Evolutionary conservation across 2,888 invertebrate genomes (phyloP).

Genomic region (Smittia sp.): DNA sequence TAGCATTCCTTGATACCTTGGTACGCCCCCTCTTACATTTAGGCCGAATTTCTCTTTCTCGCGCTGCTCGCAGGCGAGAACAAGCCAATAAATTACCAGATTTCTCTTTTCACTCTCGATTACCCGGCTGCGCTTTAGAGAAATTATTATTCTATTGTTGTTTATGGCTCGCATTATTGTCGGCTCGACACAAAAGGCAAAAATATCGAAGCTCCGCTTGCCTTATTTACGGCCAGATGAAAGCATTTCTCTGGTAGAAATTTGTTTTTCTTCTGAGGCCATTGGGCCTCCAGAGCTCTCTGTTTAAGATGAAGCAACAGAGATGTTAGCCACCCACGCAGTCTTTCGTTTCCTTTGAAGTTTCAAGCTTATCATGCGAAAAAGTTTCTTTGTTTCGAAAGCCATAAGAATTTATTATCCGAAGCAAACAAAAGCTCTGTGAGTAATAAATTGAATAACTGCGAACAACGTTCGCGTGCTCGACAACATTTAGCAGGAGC

Average conservation of each 20-base stretch:
- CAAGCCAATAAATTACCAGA: slow-evolving; percentile 13
- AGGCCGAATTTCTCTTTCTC: neutral
- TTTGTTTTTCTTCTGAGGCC: neutral
- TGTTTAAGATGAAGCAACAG: neutral
- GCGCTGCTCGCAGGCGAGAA: neutral
- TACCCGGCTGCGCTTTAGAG: slow-evolving; percentile 7
- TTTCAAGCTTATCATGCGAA: no score
- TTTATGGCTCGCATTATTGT: neutral
- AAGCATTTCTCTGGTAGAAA: neutral
- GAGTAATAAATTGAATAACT: no score
- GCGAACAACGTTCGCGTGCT: no score
- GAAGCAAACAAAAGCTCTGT: no score
- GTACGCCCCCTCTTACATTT: neutral
- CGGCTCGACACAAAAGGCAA: neutral
- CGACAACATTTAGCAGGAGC: no score
- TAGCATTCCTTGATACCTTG: neutral
- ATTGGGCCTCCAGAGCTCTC: neutral
- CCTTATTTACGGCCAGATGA: neutral
- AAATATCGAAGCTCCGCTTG: neutral
- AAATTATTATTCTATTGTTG: slow-evolving; percentile 28
- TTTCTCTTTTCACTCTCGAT: slow-evolving; percentile 19
- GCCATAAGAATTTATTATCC: no score
- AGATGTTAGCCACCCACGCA: no score
- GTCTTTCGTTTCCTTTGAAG: no score
- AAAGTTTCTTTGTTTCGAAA: no score